Evolutionary conservation across 2,797 vertebrate species (phyloP).

Genomic region (Emydoidea blandingii): DNA sequence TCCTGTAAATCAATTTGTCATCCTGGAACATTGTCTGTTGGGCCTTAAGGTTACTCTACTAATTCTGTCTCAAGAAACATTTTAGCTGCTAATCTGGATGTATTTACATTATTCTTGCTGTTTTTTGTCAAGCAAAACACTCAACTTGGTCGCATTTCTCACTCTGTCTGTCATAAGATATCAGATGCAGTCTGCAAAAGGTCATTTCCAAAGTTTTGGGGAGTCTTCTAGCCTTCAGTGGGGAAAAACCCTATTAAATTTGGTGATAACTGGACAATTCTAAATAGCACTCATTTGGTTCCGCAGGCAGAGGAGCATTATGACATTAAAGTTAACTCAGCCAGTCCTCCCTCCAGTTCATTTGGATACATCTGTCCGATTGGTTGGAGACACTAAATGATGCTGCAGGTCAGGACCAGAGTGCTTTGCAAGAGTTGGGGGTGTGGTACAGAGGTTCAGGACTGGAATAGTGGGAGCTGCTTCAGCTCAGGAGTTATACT

Average conservation of each 20-base stretch:
- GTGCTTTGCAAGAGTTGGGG: not conserved
- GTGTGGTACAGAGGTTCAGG: not conserved
- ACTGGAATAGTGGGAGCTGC: not conserved
- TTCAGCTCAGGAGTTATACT: not conserved
- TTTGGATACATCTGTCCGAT: not conserved
- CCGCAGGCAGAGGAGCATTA: not conserved
- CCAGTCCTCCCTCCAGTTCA: not conserved
- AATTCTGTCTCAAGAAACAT: not conserved
- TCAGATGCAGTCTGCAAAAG: too few relatives aligned
- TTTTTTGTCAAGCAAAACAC: not conserved
- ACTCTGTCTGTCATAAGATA: not conserved
- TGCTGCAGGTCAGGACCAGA: not conserved
- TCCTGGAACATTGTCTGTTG: not conserved
- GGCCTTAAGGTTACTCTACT: not conserved
- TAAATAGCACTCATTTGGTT: not conserved
- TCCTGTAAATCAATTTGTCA: not conserved
- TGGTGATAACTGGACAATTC: not conserved
- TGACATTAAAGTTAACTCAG: not conserved
- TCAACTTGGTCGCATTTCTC: not conserved
- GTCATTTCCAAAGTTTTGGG: not conserved
- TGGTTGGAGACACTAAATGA: not conserved
- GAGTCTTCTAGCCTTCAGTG: not conserved
- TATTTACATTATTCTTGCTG: not conserved
- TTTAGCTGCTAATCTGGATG: not conserved
- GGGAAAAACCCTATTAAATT: not conserved